A percentile compares a stretch with the other conserved stretches of the same genome.
Evolutionary conservation across 1,140 invertebrate genomes (phyloP).

Genomic region (Eupristina koningsbergeri): DNA sequence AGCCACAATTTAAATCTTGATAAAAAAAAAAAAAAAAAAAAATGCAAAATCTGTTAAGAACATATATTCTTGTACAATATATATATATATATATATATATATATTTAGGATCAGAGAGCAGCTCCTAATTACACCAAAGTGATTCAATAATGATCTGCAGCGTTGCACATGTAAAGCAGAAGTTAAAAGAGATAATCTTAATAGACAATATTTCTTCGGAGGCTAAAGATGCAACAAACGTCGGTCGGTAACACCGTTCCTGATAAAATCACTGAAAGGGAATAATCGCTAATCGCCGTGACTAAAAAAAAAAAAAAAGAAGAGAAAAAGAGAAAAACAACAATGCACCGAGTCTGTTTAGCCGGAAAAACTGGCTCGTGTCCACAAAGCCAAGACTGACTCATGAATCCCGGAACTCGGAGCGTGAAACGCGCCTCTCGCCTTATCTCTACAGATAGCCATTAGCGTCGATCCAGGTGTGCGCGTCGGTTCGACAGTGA

Average conservation of each 20-base stretch:
- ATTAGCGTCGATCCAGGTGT: slow-evolving; percentile 29
- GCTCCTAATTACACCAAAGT: not conserved
- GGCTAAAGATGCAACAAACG: not conserved
- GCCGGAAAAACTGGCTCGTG: not conserved
- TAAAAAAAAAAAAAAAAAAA: no score
- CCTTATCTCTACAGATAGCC: slow-evolving; percentile 41
- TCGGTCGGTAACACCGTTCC: not conserved
- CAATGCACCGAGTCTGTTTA: not conserved
- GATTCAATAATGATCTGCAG: not conserved
- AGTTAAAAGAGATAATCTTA: not conserved
- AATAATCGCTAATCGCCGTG: not conserved
- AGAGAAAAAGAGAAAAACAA: no score
- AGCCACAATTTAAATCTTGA: no score
- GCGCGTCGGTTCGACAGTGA: not conserved
- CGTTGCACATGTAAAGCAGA: not conserved
- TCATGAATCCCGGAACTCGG: not conserved
- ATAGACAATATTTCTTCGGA: not conserved
- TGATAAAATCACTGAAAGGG: not conserved
- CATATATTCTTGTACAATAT: no score
- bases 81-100: not conserved
- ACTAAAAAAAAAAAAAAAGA: not conserved
- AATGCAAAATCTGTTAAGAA: no score
- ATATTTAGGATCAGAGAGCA: not conserved
- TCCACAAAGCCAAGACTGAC: not conserved
- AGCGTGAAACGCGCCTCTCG: slow-evolving; percentile 17